Base-by-base conservation (phyloP, 2,113 vertebrate genomes). In the Zapornia atra region DNA sequence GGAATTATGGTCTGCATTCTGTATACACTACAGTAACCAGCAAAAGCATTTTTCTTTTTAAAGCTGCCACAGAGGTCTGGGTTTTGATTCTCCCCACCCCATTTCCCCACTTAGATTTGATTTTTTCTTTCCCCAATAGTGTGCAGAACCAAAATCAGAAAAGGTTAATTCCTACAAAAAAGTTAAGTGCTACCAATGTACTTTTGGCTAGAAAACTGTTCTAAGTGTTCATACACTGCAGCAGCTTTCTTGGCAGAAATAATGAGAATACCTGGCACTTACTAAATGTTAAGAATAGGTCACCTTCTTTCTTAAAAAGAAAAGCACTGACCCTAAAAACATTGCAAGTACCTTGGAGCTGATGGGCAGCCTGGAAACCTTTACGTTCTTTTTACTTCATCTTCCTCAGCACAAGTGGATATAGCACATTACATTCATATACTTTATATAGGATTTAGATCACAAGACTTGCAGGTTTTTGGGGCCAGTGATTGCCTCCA, bases 221-320 rank as follows among this genome's bases (percentile, higher is more conserved):
- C 6, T 60, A 76, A 75, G 34, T 5, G 4, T 95, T 96, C 78
- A 82, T 66, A 60, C 40, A 66, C 50, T 82, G 33, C 29, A 13
- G 40, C 60, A 88, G 75, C 44, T 94, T 85, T 94, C 73, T 92
- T 92, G 82, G 68, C 71, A 96, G 88, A 96, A 94, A 90, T 91
- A 94, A 96, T 83, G 83, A 95, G 81, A 93, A 51, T 96, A 79
- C 64, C 83, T 94, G 71, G 71, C 44, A 72, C 83, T 94, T 76
- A 82, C 25, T 91, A 94, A 96, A 94, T 90, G 82, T 89, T 96
- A 96, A 93, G 91, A 89, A 93, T 90, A 95, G 83, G 95, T 95
- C 95, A 97, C 7, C 59, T 82, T 96, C 65, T 53, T 92, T 65
- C 86, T 81, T 91, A 82, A 78, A 96, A 83, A 8, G n/a, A 80